phyloP scores from a whole-genome alignment of 2,797 vertebrate species.

The Momotus momota region DNA sequence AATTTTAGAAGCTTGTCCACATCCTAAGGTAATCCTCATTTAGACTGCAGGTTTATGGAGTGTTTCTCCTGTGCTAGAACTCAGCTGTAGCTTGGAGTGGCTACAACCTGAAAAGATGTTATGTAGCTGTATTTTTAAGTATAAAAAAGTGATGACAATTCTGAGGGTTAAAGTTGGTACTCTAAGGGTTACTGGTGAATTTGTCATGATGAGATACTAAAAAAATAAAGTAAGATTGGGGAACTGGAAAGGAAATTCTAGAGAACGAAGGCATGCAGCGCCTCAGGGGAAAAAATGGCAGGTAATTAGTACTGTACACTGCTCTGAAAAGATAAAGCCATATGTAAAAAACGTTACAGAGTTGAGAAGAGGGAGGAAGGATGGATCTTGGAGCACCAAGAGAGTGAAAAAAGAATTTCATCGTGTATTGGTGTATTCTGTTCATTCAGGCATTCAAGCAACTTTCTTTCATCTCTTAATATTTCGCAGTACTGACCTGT shows the following conservation, averaged over 20 bases:
- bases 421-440: neutral
- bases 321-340: neutral
- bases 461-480: neutral
- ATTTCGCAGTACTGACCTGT: slow-evolving; percentile 5
- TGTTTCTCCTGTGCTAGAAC: neutral
- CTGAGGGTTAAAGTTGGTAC: neutral
- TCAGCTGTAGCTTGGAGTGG: neutral
- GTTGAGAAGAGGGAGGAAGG: neutral
- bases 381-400: neutral
- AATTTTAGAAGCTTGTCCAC: neutral
- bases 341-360: neutral
- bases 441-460: neutral
- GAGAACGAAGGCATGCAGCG: neutral
- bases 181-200: neutral
- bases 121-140: neutral
- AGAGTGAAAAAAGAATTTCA: neutral
- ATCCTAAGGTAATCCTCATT: neutral
- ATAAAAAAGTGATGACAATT: no score
- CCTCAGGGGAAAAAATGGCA: neutral
- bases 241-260: neutral
- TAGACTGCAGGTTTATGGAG: neutral
- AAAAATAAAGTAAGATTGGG: neutral
- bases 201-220: neutral
- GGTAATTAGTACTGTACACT: neutral
- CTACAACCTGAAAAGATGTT: neutral